Percentiles rank a stretch among this genome's conserved stretches.
Conservation (phyloP, 37 sponge, comb jelly and placozoan genomes). For the Beroe ovata region DNA sequence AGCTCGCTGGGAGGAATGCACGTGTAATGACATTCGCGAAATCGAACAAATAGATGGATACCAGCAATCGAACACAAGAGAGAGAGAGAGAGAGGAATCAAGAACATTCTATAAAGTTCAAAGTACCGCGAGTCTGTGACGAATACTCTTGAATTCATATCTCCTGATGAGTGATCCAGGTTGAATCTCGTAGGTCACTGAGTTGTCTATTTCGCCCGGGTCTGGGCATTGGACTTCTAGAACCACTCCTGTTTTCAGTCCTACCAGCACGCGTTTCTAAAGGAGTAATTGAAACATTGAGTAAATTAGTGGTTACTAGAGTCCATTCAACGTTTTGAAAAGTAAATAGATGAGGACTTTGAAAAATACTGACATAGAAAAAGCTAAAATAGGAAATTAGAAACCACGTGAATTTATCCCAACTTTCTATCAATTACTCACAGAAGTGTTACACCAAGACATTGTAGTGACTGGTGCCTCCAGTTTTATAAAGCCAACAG, state of each 20-base stretch:
- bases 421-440: conserved; percentile 39
- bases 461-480: conserved; percentile 81
- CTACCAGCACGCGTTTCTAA: conserved; percentile 72
- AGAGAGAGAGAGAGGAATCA: too few species aligned
- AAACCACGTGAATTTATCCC: neutral
- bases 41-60: too few species aligned
- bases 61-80: too few species aligned
- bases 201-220: conserved; percentile 63
- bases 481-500: conserved; percentile 85
- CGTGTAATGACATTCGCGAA: too few species aligned
- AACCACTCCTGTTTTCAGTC: conserved; percentile 85
- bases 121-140: conserved; percentile 42
- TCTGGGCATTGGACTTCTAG: conserved; percentile 76
- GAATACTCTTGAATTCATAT: conserved; percentile 55
- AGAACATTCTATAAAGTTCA: too few species aligned
- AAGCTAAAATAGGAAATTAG: neutral
- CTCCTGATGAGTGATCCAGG: conserved; percentile 15
- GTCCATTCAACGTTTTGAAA: conserved; percentile 2
- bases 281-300: too few species aligned
- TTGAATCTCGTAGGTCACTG: conserved; percentile 55
- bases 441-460: conserved; percentile 74
- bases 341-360: neutral
- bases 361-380: neutral
- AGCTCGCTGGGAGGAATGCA: conserved; percentile 70
- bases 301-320: too few species aligned